Evolutionary conservation across 1,140 invertebrate species (phyloP).

Genomic region (Halotydeus destructor): DNA sequence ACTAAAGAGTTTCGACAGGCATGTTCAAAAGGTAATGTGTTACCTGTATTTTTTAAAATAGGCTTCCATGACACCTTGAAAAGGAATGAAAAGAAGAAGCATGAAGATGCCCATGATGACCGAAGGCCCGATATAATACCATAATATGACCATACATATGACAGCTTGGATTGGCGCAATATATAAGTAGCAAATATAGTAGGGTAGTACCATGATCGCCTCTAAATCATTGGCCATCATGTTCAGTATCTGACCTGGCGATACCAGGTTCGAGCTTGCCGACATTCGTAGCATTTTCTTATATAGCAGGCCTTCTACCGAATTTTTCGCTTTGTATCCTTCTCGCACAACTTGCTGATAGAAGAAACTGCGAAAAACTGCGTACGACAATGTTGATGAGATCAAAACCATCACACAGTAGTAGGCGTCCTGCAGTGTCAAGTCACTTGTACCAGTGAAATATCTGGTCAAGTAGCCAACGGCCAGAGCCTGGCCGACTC

Average conservation of each 20-base stretch:
- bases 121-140: slow-evolving; percentile 5
- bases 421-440: slow-evolving; percentile 11
- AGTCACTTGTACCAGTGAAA: slow-evolving; percentile 6
- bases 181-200: slow-evolving; percentile 9
- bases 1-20: slow-evolving; percentile 14
- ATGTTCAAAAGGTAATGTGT: neutral
- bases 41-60: neutral
- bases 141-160: slow-evolving; percentile 14
- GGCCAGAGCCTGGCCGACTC: slow-evolving; percentile 28
- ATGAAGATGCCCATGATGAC: slow-evolving; percentile 8
- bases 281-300: slow-evolving; percentile 30
- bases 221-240: slow-evolving; percentile 63
- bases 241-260: slow-evolving; percentile 71
- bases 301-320: too few relatives aligned
- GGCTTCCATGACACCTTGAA: slow-evolving; percentile 13
- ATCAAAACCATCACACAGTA: slow-evolving; percentile 34
- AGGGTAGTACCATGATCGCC: slow-evolving; percentile 15
- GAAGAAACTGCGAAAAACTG: neutral
- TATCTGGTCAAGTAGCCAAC: slow-evolving; percentile 9
- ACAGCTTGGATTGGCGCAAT: slow-evolving; percentile 14
- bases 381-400: slow-evolving; percentile 21
- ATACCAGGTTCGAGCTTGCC: slow-evolving; percentile 46
- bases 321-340: too few relatives aligned
- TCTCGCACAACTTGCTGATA: too few relatives aligned
- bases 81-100: slow-evolving; percentile 13